These are phyloP conservation scores for Meliscaeva auricollis DNA, from an alignment of 2,888 invertebrate species.

Conservation along the genomic window DNA sequence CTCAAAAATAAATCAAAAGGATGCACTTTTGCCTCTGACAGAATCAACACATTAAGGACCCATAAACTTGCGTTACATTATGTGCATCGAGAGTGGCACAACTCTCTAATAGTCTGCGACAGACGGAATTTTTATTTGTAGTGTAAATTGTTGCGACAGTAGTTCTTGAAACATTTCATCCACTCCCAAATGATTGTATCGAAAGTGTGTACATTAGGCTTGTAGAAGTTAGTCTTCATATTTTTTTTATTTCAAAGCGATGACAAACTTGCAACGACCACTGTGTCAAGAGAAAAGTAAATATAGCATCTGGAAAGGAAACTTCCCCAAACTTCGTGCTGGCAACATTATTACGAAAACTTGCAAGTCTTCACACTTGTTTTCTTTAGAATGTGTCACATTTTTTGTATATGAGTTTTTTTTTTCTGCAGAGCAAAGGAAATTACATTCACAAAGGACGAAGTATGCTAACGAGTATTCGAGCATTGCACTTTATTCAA, in stretches of 20 bases:
- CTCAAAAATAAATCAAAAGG: conserved; percentile 73
- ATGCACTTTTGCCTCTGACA: conserved; percentile 75
- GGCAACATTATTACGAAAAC: conserved; percentile 61
- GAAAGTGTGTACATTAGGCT: neutral
- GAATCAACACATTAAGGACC: conserved; percentile 76
- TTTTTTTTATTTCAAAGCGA: neutral
- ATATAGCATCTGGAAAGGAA: conserved; percentile 36
- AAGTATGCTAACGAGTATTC: conserved; percentile 59
- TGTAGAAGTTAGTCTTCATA: conserved; percentile 6
- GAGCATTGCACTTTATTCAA: conserved; percentile 51
- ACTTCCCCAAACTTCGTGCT: conserved; percentile 45
- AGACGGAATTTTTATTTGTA: conserved; percentile 36
- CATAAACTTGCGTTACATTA: conserved; percentile 75
- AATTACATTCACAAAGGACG: conserved; percentile 72
- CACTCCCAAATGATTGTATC: neutral
- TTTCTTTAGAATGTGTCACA: conserved; percentile 34
- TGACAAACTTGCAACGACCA: conserved; percentile 29
- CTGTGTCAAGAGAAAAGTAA: conserved; percentile 45
- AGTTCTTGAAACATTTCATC: conserved; percentile 1
- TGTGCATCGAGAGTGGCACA: conserved; percentile 60
- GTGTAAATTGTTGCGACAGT: conserved; percentile 15
- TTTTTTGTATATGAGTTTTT: conserved; percentile 27
- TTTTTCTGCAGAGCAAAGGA: conserved; percentile 61
- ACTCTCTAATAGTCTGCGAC: conserved; percentile 45
- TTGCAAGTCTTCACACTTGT: conserved; percentile 67